A percentile compares a stretch with the other conserved stretches of the same genome.
Evolutionary conservation across 2,888 invertebrate genomes (phyloP).

Genomic region (Synergus laeviventris): DNA sequence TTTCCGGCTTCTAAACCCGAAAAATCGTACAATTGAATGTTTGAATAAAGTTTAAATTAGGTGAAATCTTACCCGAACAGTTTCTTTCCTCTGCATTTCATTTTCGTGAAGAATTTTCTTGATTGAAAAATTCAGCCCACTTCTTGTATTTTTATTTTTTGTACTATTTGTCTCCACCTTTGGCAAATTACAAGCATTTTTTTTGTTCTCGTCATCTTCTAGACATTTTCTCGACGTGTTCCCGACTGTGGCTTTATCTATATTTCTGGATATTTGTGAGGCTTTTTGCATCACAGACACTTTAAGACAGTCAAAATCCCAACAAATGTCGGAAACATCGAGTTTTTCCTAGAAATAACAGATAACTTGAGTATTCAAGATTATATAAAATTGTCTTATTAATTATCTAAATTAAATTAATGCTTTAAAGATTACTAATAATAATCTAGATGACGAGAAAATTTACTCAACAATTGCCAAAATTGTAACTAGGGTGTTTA

Average conservation of each 20-base stretch:
- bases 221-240: constrained; percentile 74
- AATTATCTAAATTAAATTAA: no score
- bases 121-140: constrained; percentile 64
- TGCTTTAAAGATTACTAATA: neutral
- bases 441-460: neutral
- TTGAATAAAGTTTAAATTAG: neutral
- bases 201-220: constrained; percentile 65
- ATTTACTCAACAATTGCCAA: neutral
- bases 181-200: constrained; percentile 61
- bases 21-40: neutral
- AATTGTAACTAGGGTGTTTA: no score
- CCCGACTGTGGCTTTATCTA: constrained; percentile 79
- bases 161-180: constrained; percentile 68
- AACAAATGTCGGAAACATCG: constrained; percentile 59
- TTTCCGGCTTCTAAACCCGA: no score
- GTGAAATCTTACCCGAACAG: constrained; percentile 62
- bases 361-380: no score
- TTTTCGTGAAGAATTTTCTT: constrained; percentile 71
- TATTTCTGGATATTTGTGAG: constrained; percentile 77
- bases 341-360: neutral
- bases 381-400: no score
- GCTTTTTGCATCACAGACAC: constrained; percentile 81
- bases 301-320: constrained; percentile 77
- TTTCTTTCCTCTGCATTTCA: constrained; percentile 67
- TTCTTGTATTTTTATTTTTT: constrained; percentile 66